Evolutionary conservation across 2,797 vertebrate species (phyloP), one percentile per base, ranked within the genome.

Genomic region (Melanogrammus aeglefinus): DNA sequence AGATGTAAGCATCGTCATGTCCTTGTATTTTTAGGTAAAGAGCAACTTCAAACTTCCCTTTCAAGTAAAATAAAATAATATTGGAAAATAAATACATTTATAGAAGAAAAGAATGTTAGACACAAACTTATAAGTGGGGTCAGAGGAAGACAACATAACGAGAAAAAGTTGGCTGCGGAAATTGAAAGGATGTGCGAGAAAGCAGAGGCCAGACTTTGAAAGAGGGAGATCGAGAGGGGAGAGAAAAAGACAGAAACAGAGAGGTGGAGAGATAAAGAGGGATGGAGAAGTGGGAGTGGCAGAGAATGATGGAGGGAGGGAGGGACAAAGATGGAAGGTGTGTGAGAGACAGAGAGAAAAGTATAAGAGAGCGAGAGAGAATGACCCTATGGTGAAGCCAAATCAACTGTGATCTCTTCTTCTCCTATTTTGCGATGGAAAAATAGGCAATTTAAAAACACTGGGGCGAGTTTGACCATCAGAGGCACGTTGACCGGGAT

Each of bases 401-500:
- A 63, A 63, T 63, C 57, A 63, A 63, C 57, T 63, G 57, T 63
- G 57, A 63, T 63, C 57, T 63, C n/a, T 24, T 63, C 57, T 63
- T 63, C 57, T 82, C 75, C 78, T 78, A 73, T 66, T 57, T 57
- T 27, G 21, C 36, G 35, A 3, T n/a, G 74, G 33, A 18, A 38
- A 79, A 82, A 79, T 79, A 81, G 82, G 44, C 63, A 80, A 80
- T 72, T 74, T 79, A 66, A 82, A 80, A 78, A 39, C 81, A 76
- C 75, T 2, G 24, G 84, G 75, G 33, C 73, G 74, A 81, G 82
- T 75, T 76, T 80, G 81, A 83, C 47, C 83, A 88, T 86, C 78
- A 71, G 76, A 71, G 76, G 87, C 81, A 85, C 82, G 47, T 78
- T 80, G 44, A 85, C 75, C 81, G 79, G 78, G 80, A 83, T 86